Base-by-base conservation (phyloP, 2,888 invertebrate genomes). In the Chrysolina haemoptera region DNA sequence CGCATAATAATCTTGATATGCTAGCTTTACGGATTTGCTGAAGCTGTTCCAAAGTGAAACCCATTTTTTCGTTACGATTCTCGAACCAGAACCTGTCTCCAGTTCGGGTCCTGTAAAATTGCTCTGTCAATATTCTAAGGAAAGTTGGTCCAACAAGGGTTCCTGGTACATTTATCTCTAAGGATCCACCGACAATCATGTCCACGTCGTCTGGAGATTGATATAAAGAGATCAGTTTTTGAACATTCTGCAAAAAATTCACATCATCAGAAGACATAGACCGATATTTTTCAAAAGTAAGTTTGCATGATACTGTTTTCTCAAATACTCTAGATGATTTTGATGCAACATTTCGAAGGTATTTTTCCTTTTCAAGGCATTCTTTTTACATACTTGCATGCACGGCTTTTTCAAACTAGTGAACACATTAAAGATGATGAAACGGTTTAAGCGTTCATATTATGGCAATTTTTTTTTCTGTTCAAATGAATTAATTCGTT, bases 81-180 rank as follows among this genome's bases (percentile, higher is more conserved):
- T 95, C 95, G 82, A 91, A 97, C 92, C 95, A 97, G 88, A 91
- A 96, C 73, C 97, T 90, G 87, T 97, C 97, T 0, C 95, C 96
- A 10, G 92, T 93, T 81, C 96, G 91, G 0, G 96, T 94, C 76
- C 95, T 90, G 84, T 69, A 78, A 89, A 97, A 97, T 88, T 97
- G 96, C 84, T 94, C 95, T 0, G 94, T 93, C 5, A 97, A 88
- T 77, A 97, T 94, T 85, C 96, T 96, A 1, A 95, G 90, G 90
- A 94, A 96, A 0, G 96, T 96, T 1, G 96, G 96, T 0, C 97
- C 97, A 0, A 94, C 91, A 63, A 94, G 89, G 0, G 96, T 92
- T 0, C 94, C 95, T 0, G 92, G 91, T 0, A 96, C 93, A 74
- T 93, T 93, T 0, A 88, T 88, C 86, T 97, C 97, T 65, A 96